Conservation (phyloP, 2,888 invertebrate genomes). For the Bellardia pandia region DNA sequence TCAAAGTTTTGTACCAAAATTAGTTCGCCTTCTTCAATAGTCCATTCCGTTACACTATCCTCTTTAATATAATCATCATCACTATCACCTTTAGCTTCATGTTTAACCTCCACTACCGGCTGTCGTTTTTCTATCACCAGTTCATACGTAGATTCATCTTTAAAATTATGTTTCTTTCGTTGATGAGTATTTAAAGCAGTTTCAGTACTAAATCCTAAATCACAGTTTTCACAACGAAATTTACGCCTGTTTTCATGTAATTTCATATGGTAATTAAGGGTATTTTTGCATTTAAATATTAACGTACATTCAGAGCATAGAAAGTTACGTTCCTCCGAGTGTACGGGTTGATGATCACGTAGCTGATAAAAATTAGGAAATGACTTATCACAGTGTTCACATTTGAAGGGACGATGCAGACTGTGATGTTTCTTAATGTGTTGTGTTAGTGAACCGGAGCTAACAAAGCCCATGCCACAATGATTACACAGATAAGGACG, state of each 20-base stretch:
- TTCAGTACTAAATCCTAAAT: neutral
- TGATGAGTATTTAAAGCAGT: neutral
- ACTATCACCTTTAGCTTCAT: neutral
- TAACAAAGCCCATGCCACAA: conserved; percentile 70
- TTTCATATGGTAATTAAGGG: conserved; percentile 33
- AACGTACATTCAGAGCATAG: conserved; percentile 36
- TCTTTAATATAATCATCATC: neutral
- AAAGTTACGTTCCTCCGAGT: conserved; percentile 24
- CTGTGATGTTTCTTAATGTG: conserved; percentile 76
- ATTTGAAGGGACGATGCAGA: conserved; percentile 71
- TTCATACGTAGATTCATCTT: conserved; percentile 6
- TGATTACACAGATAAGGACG: conserved; percentile 74
- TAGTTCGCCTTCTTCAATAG: neutral
- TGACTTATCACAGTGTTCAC: conserved; percentile 76
- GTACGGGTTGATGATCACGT: conserved; percentile 73
- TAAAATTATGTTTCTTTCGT: neutral
- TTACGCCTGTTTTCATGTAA: conserved; percentile 4
- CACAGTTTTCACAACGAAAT: conserved; percentile 36
- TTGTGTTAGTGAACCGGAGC: conserved; percentile 75
- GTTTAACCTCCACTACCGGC: neutral
- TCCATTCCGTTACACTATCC: neutral
- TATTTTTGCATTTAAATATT: conserved; percentile 27
- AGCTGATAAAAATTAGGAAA: conserved; percentile 75
- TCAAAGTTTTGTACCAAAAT: conserved; percentile 12
- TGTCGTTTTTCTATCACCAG: neutral